Evolutionary conservation across 2,797 vertebrate genomes (phyloP), one percentile per base, ranked within the genome.

Genomic region (Ficedula albicollis): DNA sequence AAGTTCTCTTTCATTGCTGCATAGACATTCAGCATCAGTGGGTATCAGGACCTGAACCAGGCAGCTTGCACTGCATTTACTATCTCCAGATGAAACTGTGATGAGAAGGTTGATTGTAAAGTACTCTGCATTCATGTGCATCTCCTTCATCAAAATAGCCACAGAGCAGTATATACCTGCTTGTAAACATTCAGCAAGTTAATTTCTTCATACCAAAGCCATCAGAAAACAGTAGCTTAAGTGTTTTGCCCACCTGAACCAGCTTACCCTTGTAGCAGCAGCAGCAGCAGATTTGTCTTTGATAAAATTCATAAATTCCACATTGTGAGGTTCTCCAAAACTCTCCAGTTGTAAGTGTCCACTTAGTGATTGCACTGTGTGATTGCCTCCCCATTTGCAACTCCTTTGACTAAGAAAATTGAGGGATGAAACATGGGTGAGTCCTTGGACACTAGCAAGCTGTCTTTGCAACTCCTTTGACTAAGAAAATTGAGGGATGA

Each of bases 381-480:
- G 59, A 38, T 39, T 87, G 21, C 39, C 46, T 83, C 6, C 13
- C 23, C 20, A 52, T 75, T 78, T 72, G 73, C 36, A 41, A 6
- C 13, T 52, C 9, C 48, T 66, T 51, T 44, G 63, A 52, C 38
- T 66, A 32, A 67, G 4, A 63, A 62, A 73, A 44, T n/a, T 69
- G 43, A 51, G 55, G n/a, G 30, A 8, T 88, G 68, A 72, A 51
- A 81, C 83, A 12, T 1, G 14, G 11, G 38, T 70, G 49, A 78
- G 54, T 36, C 0, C 0, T 13, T 34, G 26, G 55, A 32, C 76
- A 26, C 2, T 36, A 44, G 17, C 26, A 56, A 46, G 41, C 55
- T 54, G 67, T 87, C 67, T 70, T 78, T 72, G 73, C 36, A 41
- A 6, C 13, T 52, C 9, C 48, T 66, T 51, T 44, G 63, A 52